A percentile compares a stretch with the other conserved stretches of the same genome.
phyloP scores from a whole-genome alignment of 2,797 vertebrate genomes.

The Fringilla coelebs region DNA sequence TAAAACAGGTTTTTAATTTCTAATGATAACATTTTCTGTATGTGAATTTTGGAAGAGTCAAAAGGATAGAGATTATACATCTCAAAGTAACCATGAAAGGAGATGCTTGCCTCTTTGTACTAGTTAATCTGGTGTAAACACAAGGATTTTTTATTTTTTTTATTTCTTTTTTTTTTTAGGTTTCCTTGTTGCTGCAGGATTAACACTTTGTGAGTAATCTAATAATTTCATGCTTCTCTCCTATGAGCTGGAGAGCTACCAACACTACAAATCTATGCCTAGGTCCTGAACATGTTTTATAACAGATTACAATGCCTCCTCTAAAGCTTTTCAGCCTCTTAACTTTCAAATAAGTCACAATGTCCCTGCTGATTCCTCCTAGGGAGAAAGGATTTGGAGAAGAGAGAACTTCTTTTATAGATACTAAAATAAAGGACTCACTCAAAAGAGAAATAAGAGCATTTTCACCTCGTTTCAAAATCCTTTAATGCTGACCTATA shows the following conservation, averaged over 20 bases:
- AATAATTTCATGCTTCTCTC: neutral
- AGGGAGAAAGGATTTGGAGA: conserved; percentile 19
- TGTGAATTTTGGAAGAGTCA: neutral
- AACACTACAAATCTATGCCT: neutral
- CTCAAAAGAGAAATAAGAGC: conserved; percentile 8
- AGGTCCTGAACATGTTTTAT: neutral
- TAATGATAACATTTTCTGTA: neutral
- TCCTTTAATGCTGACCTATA: conserved; percentile 28
- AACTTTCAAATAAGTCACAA: conserved; percentile 9
- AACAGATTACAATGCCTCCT: conserved; percentile 23
- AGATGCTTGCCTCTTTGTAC: neutral
- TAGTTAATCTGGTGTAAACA: neutral
- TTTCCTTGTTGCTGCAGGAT: neutral
- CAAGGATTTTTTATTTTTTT: neutral
- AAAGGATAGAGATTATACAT: neutral
- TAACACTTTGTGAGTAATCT: neutral
- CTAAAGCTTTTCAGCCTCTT: conserved; percentile 35
- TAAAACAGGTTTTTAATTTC: neutral
- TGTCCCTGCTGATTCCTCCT: conserved; percentile 14
- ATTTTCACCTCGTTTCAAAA: neutral
- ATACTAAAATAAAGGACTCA: conserved; percentile 3
- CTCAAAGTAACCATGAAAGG: neutral
- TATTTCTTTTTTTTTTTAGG: neutral
- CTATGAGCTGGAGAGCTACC: neutral
- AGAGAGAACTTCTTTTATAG: neutral